Evolutionary conservation across 1,140 invertebrate genomes (phyloP).

Genomic region (Chionoecetes opilio): DNA sequence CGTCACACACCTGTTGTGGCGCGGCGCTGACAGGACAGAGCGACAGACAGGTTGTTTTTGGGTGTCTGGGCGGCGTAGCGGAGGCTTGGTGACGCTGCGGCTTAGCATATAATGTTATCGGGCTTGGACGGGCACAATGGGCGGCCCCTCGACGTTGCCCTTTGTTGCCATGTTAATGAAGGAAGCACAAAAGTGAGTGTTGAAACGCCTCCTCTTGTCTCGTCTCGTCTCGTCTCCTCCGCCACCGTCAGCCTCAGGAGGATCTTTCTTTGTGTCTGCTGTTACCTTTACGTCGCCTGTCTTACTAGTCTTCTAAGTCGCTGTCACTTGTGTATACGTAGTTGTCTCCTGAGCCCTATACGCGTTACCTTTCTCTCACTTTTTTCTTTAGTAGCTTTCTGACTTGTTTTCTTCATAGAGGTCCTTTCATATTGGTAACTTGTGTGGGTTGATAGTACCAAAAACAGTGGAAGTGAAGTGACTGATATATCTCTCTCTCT

Average conservation of each 20-base stretch:
- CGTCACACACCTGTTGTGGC: background rate
- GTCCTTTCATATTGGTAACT: too few species aligned
- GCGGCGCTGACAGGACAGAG: background rate
- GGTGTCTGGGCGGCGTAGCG: too few species aligned
- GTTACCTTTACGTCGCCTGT: too few species aligned
- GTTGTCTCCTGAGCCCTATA: too few species aligned
- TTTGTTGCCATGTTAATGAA: constrained; percentile 30
- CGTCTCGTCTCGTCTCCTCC: background rate
- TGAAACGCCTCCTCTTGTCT: background rate
- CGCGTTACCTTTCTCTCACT: too few species aligned
- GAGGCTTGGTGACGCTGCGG: background rate
- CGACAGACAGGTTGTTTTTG: background rate
- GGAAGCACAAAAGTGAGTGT: constrained; percentile 17
- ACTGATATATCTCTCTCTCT: too few species aligned
- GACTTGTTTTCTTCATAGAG: too few species aligned
- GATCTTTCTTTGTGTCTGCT: too few species aligned
- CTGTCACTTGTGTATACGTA: too few species aligned
- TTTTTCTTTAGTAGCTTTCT: too few species aligned
- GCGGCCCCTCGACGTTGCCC: background rate
- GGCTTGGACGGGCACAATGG: background rate
- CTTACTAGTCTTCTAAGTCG: too few species aligned
- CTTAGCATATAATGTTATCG: constrained; percentile 30
- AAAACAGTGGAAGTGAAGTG: background rate
- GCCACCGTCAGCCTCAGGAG: too few species aligned
- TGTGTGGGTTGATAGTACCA: background rate